Conservation (phyloP, 1,140 invertebrate species). For the Sinonovacula constricta region DNA sequence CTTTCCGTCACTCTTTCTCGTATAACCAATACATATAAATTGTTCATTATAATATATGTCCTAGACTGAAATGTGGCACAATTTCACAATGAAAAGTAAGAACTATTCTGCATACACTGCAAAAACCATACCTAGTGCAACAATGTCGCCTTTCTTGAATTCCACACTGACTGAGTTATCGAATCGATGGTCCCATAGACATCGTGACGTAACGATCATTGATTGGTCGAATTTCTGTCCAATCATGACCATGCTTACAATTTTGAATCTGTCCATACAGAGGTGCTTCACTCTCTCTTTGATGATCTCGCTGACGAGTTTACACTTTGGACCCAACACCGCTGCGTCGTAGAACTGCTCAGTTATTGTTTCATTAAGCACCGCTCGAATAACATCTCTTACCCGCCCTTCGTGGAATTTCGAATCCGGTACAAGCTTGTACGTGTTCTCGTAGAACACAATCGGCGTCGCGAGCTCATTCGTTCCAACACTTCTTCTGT, state of each 20-base stretch:
- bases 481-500: conserved; percentile 54
- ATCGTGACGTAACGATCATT: conserved; percentile 70
- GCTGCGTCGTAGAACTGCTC: conserved; percentile 60
- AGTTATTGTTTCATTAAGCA: conserved; percentile 63
- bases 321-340: conserved; percentile 57
- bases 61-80: too few species aligned
- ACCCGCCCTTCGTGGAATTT: conserved; percentile 58
- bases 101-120: conserved; percentile 74
- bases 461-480: conserved; percentile 42
- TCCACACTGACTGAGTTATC: conserved; percentile 72
- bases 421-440: conserved; percentile 67
- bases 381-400: conserved; percentile 61
- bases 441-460: conserved; percentile 70
- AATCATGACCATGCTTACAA: conserved; percentile 70
- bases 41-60: too few species aligned
- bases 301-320: conserved; percentile 67
- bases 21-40: too few species aligned
- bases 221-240: conserved; percentile 69
- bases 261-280: conserved; percentile 70
- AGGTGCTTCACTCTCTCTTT: conserved; percentile 69
- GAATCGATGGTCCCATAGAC: conserved; percentile 73
- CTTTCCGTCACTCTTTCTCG: too few species aligned
- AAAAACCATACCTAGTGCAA: conserved; percentile 74
- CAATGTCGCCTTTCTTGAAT: conserved; percentile 63
- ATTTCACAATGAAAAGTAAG: too few species aligned